Evolutionary conservation across 2,888 invertebrate species (phyloP).

Genomic region (Lasiommata megera): DNA sequence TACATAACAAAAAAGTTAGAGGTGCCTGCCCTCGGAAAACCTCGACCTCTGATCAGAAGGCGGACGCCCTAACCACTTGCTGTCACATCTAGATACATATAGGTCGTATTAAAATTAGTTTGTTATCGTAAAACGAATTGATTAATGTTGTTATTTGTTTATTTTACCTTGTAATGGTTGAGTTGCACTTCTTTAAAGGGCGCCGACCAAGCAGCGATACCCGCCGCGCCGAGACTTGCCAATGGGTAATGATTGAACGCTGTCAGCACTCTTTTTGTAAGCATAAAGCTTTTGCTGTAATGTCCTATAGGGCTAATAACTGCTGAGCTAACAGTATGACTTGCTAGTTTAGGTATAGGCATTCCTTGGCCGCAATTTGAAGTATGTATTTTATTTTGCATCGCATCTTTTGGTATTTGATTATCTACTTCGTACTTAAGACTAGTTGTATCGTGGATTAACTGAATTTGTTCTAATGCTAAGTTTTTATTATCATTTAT

Average conservation of each 20-base stretch:
- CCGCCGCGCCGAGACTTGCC: constrained; percentile 78
- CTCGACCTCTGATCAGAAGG: too few relatives aligned
- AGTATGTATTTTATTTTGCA: constrained; percentile 43
- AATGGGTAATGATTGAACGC: constrained; percentile 90
- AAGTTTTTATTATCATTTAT: constrained; percentile 42
- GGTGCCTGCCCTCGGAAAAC: too few relatives aligned
- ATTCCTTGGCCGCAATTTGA: constrained; percentile 52
- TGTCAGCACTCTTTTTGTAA: constrained; percentile 83
- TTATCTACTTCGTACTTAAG: constrained; percentile 35
- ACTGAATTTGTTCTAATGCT: constrained; percentile 57
- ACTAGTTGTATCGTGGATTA: constrained; percentile 48
- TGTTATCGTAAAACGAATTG: background rate
- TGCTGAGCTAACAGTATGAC: constrained; percentile 77
- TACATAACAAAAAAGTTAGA: too few relatives aligned
- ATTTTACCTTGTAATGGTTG: constrained; percentile 83
- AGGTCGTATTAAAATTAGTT: too few relatives aligned
- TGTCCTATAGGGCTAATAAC: constrained; percentile 83
- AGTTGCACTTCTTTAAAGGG: constrained; percentile 82
- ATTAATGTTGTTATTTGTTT: constrained; percentile 6
- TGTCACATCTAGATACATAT: too few relatives aligned
- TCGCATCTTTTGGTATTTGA: constrained; percentile 30
- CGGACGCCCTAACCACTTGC: too few relatives aligned
- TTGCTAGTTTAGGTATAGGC: constrained; percentile 65
- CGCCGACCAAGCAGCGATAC: constrained; percentile 80
- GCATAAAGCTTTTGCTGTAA: constrained; percentile 87